These are phyloP conservation scores for Mamestra brassicae DNA, from an alignment of 2,888 invertebrate species.

Conservation along the genomic window DNA sequence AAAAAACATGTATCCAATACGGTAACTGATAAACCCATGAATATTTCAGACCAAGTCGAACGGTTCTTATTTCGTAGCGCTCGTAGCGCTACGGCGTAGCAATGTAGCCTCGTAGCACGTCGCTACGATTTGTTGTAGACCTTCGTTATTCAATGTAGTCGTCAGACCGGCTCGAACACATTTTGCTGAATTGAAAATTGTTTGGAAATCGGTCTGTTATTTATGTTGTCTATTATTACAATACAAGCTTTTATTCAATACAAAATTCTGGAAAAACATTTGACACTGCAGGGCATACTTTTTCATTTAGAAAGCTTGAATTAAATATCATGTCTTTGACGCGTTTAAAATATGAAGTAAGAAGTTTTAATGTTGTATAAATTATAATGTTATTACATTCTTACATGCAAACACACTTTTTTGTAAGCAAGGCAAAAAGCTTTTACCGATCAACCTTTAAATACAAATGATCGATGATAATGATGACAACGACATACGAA, in stretches of 20 bases:
- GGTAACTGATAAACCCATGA: conserved; percentile 56
- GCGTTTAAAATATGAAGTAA: not conserved
- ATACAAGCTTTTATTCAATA: not conserved
- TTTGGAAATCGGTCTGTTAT: not conserved
- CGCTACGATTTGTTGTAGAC: conserved; percentile 55
- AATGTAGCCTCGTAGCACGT: conserved; percentile 60
- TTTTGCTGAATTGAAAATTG: conserved; percentile 45
- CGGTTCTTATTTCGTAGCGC: conserved; percentile 18
- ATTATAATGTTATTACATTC: not conserved
- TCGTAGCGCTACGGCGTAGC: conserved; percentile 57
- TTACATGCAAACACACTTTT: not conserved
- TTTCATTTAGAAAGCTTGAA: not conserved
- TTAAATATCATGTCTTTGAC: not conserved
- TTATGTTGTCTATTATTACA: not conserved
- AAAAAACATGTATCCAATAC: conserved; percentile 50
- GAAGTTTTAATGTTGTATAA: not conserved
- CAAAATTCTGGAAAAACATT: too few species aligned
- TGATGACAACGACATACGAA: not conserved
- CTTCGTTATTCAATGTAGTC: conserved; percentile 44
- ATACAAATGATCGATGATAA: conserved; percentile 32
- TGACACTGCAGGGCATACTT: not conserved
- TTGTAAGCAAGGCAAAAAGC: not conserved
- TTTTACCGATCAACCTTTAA: conserved; percentile 3
- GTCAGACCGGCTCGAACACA: conserved; percentile 20
- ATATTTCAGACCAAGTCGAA: conserved; percentile 49